Evolutionary conservation across 2,113 vertebrate genomes (phyloP).

Genomic region (Halcyon malimbica): DNA sequence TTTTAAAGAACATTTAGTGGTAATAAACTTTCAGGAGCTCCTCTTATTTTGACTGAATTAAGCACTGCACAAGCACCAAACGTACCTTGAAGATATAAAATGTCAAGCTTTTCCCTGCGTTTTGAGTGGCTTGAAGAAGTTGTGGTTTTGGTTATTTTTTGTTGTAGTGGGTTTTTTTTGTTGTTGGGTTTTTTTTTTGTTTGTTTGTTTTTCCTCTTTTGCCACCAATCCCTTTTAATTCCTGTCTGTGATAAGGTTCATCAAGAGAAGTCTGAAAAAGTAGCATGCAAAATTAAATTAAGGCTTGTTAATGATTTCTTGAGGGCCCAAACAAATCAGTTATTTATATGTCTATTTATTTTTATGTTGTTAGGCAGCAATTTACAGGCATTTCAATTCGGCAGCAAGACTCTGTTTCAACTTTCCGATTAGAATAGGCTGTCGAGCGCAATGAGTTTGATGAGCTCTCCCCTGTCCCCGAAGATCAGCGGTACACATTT

Average conservation of each 20-base stretch:
- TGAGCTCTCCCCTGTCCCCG: background rate
- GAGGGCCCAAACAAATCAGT: background rate
- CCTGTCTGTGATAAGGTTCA: background rate
- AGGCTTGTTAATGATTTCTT: background rate
- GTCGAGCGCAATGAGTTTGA: background rate
- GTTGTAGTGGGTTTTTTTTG: background rate
- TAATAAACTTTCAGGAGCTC: constrained; percentile 30
- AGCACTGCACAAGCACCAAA: background rate
- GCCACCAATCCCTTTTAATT: background rate
- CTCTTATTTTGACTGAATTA: constrained; percentile 35
- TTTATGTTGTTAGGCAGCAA: background rate
- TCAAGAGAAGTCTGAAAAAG: constrained; percentile 10
- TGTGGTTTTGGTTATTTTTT: background rate
- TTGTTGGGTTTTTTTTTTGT: background rate
- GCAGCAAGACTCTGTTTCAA: background rate
- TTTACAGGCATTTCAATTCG: background rate
- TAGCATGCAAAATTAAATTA: constrained; percentile 15
- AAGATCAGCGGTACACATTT: background rate
- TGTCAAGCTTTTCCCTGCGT: background rate
- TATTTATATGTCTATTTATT: constrained; percentile 9
- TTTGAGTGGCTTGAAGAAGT: constrained; percentile 1
- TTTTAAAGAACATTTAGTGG: constrained; percentile 32
- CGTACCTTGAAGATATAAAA: background rate
- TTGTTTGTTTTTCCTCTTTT: background rate
- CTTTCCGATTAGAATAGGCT: constrained; percentile 19